Percentiles rank a stretch among this genome's conserved stretches.
These are phyloP conservation scores for Cryptophagus acutangulus DNA, from an alignment of 2,888 invertebrate species.

Conservation along the genomic window DNA sequence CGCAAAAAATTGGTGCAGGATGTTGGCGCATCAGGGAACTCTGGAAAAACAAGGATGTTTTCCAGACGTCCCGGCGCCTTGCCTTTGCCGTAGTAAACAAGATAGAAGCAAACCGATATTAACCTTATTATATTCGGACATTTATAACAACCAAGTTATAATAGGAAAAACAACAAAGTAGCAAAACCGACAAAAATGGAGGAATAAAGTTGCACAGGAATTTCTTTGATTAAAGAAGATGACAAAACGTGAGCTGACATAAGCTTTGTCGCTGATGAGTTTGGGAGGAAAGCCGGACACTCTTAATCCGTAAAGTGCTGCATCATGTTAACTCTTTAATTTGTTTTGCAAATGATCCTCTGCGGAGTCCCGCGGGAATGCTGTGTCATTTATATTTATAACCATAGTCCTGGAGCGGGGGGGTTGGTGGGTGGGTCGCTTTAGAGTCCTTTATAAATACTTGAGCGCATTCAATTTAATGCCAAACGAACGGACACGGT, in stretches of 20 bases:
- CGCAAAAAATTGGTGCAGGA: no score
- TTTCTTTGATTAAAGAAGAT: slow-evolving; percentile 10
- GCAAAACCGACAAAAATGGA: not conserved
- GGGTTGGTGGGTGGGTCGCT: slow-evolving; percentile 22
- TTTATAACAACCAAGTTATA: no score
- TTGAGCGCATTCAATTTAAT: slow-evolving; percentile 28
- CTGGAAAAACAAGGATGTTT: no score
- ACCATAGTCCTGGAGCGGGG: slow-evolving; percentile 22
- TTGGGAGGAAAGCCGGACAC: slow-evolving; percentile 29
- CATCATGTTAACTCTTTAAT: slow-evolving; percentile 46
- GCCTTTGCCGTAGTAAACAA: no score
- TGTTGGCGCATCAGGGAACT: no score
- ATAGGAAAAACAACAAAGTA: no score
- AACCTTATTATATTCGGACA: no score
- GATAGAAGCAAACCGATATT: no score
- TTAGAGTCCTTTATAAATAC: slow-evolving; percentile 27
- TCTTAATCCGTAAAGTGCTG: slow-evolving; percentile 45
- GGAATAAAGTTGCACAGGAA: no score
- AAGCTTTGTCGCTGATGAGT: slow-evolving; percentile 24
- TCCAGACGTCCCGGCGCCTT: slow-evolving; percentile 1
- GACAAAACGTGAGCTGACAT: slow-evolving; percentile 21
- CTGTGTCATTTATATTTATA: slow-evolving; percentile 31
- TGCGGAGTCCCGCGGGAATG: slow-evolving; percentile 24
- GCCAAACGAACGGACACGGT: slow-evolving; percentile 25
- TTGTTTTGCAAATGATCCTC: slow-evolving; percentile 45